phyloP scores from a whole-genome alignment of 2,797 vertebrate genomes.

The Myripristis jacobus region DNA sequence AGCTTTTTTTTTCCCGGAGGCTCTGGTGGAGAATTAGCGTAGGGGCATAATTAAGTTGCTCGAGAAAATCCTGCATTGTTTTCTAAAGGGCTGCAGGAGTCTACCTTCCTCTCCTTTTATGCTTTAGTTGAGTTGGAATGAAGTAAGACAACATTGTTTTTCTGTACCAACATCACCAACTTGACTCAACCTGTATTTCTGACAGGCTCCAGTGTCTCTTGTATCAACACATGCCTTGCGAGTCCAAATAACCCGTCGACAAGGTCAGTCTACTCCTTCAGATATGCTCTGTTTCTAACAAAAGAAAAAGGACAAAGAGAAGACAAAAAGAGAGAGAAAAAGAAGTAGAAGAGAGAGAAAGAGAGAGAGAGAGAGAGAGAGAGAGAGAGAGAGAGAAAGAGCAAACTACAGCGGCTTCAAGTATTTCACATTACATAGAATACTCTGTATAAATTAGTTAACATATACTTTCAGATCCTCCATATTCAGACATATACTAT shows the following conservation, averaged over 20 bases:
- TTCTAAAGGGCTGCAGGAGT: conserved; percentile 50
- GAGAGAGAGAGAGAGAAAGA: conserved; percentile 65
- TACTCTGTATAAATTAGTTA: conserved; percentile 99
- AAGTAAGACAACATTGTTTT: conserved; percentile 41
- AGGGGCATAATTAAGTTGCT: conserved; percentile 67
- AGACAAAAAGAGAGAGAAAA: conserved; percentile 67
- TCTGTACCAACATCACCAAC: conserved; percentile 32
- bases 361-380: conserved; percentile 51
- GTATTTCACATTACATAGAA: conserved; percentile 99
- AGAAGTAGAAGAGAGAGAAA: conserved; percentile 73
- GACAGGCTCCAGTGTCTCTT: conserved; percentile 61
- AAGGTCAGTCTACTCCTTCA: conserved; percentile 73
- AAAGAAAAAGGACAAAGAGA: conserved; percentile 66
- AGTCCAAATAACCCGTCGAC: conserved; percentile 54
- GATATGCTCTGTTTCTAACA: conserved; percentile 83
- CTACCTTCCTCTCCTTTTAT: conserved; percentile 44
- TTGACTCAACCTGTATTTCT: conserved; percentile 44
- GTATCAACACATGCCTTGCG: conserved; percentile 42
- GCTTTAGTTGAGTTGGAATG: conserved; percentile 67
- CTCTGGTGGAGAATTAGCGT: conserved; percentile 53
- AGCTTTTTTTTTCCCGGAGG: conserved; percentile 41
- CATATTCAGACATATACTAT: conserved; percentile 99
- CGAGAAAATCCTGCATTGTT: conserved; percentile 52
- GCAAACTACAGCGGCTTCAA: conserved; percentile 99
- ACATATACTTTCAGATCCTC: conserved; percentile 96